These are phyloP conservation scores for Cheilosia soror DNA, from an alignment of 2,888 invertebrate species.

Conservation along the genomic window DNA sequence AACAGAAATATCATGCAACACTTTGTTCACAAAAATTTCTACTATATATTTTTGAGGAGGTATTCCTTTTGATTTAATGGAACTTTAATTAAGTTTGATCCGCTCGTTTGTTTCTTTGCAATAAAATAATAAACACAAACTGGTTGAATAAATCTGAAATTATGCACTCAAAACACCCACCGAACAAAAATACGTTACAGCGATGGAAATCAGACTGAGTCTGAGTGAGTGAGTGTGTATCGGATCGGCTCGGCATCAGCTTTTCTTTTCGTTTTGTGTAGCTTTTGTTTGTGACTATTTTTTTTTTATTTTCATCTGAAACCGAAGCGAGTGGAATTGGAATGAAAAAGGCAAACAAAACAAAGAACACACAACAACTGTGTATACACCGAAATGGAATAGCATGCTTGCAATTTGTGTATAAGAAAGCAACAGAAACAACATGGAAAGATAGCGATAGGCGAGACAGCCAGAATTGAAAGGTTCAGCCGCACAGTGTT, in stretches of 20 bases:
- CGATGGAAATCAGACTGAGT: constrained; percentile 40
- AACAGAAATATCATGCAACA: neutral
- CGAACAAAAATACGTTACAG: constrained; percentile 18
- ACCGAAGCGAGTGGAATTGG: neutral
- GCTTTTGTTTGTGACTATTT: constrained; percentile 12
- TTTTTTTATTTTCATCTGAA: constrained; percentile 1
- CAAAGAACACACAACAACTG: constrained; percentile 19
- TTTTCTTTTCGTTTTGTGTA: constrained; percentile 16
- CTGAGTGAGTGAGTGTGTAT: neutral
- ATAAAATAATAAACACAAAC: neutral
- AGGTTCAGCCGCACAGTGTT: too few relatives aligned
- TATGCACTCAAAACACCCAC: neutral
- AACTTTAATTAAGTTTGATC: neutral
- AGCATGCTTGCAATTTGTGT: neutral
- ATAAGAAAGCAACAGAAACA: constrained; percentile 1
- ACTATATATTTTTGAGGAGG: too few relatives aligned
- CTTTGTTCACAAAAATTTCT: neutral
- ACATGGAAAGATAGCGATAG: neutral
- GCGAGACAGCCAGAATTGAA: too few relatives aligned
- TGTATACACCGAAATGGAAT: neutral
- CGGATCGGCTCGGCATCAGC: neutral
- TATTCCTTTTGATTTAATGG: neutral
- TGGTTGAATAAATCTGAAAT: constrained; percentile 7
- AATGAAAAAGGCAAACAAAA: constrained; percentile 29
- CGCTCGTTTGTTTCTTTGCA: neutral